A percentile compares a stretch with the other conserved stretches of the same genome.
Conservation (phyloP, 2,888 invertebrate genomes). For the Drosophila infuscata region DNA sequence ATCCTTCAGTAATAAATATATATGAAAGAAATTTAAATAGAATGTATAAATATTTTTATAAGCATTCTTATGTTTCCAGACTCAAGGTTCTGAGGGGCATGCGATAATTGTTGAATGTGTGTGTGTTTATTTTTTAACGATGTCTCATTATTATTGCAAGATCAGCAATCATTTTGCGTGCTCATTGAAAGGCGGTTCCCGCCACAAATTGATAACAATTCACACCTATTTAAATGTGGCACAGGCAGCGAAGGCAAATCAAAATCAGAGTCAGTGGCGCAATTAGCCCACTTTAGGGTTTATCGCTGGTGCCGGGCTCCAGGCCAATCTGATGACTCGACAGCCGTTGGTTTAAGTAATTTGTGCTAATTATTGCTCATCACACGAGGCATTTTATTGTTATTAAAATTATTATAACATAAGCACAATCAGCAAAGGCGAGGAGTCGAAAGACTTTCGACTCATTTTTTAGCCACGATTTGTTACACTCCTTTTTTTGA, state of each 20-base stretch:
- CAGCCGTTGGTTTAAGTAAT: constrained; percentile 55
- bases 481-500: not conserved
- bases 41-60: not conserved
- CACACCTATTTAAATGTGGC: constrained; percentile 59
- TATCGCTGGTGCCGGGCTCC: constrained; percentile 25
- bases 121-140: too few relatives aligned
- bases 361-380: constrained; percentile 66
- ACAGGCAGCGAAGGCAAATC: constrained; percentile 18
- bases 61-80: not conserved
- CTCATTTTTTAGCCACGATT: constrained; percentile 8
- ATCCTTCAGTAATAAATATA: constrained; percentile 52
- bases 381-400: constrained; percentile 59
- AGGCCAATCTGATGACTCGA: constrained; percentile 43
- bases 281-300: constrained; percentile 65
- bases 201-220: constrained; percentile 66
- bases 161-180: constrained; percentile 43
- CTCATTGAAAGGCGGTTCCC: constrained; percentile 21
- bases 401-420: constrained; percentile 59
- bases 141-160: constrained; percentile 17
- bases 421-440: constrained; percentile 35
- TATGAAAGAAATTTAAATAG: not conserved
- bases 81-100: constrained; percentile 7
- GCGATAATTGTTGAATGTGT: not conserved
- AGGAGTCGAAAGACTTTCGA: constrained; percentile 36
- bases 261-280: constrained; percentile 5